Percentiles rank a stretch among this genome's conserved stretches.
phyloP scores from a whole-genome alignment of 1,140 invertebrate species.

The Heliconius nattereri region DNA sequence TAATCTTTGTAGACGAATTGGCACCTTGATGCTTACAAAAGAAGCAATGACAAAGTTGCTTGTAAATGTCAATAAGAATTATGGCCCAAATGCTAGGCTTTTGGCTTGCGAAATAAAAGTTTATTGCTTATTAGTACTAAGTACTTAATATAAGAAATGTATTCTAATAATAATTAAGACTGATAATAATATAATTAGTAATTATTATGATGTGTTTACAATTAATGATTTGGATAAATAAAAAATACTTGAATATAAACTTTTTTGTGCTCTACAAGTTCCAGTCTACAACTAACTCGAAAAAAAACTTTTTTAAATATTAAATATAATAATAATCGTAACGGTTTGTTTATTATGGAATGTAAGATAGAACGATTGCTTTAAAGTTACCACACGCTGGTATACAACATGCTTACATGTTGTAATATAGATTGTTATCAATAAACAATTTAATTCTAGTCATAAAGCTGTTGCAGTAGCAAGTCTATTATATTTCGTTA shows the following conservation, averaged over 20 bases:
- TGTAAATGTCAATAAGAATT: neutral
- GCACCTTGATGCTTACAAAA: neutral
- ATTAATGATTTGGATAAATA: too few species aligned
- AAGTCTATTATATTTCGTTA: constrained; percentile 6
- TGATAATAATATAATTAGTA: too few species aligned
- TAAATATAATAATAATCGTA: constrained; percentile 4
- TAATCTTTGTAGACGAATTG: constrained; percentile 13
- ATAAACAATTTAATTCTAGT: constrained; percentile 35
- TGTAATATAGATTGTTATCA: constrained; percentile 34
- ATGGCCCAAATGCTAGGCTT: neutral
- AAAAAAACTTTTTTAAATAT: too few species aligned
- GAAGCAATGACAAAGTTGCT: neutral
- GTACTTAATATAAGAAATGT: neutral
- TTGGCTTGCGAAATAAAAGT: neutral
- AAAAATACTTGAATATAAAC: too few species aligned
- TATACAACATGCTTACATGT: constrained; percentile 26
- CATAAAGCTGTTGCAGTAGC: constrained; percentile 31
- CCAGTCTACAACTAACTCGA: too few species aligned
- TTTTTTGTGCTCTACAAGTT: too few species aligned
- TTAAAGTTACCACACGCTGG: constrained; percentile 24
- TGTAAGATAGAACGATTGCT: constrained; percentile 30
- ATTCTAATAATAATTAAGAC: too few species aligned
- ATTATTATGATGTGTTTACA: too few species aligned
- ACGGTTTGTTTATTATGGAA: constrained; percentile 23
- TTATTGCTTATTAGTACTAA: neutral